These are phyloP conservation scores for Orgyia antiqua DNA, from an alignment of 2,888 invertebrate genomes.

Conservation along the genomic window DNA sequence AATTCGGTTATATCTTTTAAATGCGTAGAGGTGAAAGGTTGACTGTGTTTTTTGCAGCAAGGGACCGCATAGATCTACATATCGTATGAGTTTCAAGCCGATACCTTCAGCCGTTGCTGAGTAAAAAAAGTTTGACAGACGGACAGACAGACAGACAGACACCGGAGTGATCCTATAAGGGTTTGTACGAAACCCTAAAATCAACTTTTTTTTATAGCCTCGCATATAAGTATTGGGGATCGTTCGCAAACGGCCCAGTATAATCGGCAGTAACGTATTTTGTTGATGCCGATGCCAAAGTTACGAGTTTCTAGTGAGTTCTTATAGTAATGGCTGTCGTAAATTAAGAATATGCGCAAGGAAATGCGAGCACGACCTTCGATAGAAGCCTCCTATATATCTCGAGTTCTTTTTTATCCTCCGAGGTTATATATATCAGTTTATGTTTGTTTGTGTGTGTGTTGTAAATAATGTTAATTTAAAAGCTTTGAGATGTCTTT, in stretches of 20 bases:
- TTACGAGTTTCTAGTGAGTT: constrained; percentile 34
- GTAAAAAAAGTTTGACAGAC: no score
- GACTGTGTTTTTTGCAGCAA: no score
- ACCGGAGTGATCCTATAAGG: no score
- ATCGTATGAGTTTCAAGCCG: constrained; percentile 15
- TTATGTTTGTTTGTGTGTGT: not conserved
- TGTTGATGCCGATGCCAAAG: constrained; percentile 25
- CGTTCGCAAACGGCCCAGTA: constrained; percentile 23
- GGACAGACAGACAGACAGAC: no score
- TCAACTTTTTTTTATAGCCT: constrained; percentile 30
- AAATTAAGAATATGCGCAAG: constrained; percentile 29
- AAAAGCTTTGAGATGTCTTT: no score
- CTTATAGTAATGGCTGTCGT: constrained; percentile 28
- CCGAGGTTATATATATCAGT: constrained; percentile 4
- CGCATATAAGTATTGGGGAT: constrained; percentile 35
- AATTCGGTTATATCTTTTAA: no score
- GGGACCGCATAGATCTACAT: no score
- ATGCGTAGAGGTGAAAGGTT: no score
- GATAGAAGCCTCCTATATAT: constrained; percentile 14
- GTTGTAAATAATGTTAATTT: not conserved
- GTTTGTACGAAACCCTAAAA: no score
- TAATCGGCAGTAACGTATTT: constrained; percentile 36
- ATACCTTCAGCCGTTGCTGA: no score
- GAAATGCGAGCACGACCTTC: constrained; percentile 25
- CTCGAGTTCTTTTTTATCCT: constrained; percentile 11